phyloP scores from a whole-genome alignment of 1,140 invertebrate species.

The Scaptomyza montana region DNA sequence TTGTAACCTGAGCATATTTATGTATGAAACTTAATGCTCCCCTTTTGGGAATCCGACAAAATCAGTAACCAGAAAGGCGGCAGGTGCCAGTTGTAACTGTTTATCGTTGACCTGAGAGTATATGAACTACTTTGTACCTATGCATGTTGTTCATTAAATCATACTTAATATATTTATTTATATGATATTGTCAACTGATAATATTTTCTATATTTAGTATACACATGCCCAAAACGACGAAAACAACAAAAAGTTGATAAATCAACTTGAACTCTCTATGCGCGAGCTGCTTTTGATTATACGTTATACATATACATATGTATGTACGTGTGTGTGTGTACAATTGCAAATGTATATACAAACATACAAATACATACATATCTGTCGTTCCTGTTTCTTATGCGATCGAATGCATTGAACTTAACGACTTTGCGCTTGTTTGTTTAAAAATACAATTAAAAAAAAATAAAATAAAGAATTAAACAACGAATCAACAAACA shows the following conservation, averaged over 20 bases:
- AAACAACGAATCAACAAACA: constrained; percentile 66
- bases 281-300: constrained; percentile 66
- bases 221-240: constrained; percentile 24
- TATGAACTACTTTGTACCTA: background rate
- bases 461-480: constrained; percentile 41
- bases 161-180: constrained; percentile 41
- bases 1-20: constrained; percentile 60
- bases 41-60: constrained; percentile 18
- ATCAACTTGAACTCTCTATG: constrained; percentile 65
- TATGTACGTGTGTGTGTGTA: background rate
- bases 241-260: constrained; percentile 53
- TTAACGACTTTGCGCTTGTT: constrained; percentile 68
- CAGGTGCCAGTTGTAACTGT: constrained; percentile 55
- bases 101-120: constrained; percentile 19
- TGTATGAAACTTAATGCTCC: constrained; percentile 69
- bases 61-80: constrained; percentile 45
- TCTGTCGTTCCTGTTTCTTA: constrained; percentile 42
- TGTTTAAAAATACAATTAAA: constrained; percentile 77
- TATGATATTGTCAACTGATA: constrained; percentile 14
- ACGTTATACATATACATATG: constrained; percentile 3
- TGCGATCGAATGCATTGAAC: constrained; percentile 71
- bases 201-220: constrained; percentile 2
- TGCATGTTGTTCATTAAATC: constrained; percentile 7
- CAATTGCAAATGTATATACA: constrained; percentile 25
- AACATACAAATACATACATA: constrained; percentile 33